Evolutionary conservation across 2,888 invertebrate species (phyloP).

Genomic region (Drosophila cracens): DNA sequence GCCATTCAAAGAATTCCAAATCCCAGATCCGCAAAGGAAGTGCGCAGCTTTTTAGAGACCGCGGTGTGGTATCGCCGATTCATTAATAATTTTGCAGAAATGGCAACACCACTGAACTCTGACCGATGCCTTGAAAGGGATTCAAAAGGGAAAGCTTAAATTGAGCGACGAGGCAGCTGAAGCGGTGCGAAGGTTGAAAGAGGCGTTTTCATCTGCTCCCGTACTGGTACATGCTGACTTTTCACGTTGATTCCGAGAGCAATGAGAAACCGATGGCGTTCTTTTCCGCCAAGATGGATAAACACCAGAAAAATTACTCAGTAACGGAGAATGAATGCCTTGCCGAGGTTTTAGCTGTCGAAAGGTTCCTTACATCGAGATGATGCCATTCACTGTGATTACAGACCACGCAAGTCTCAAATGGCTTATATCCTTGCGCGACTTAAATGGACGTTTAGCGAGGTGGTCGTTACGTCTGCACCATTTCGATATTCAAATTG

Average conservation of each 20-base stretch:
- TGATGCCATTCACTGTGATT: not conserved
- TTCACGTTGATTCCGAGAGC: not conserved
- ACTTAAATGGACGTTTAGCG: not conserved
- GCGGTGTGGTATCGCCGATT: not conserved
- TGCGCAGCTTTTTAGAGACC: constrained; percentile 1
- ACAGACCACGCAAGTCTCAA: constrained; percentile 9
- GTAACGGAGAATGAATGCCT: constrained; percentile 14
- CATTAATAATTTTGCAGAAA: not conserved
- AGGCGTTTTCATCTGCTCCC: constrained; percentile 8
- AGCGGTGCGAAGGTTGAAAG: not conserved
- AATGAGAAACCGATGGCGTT: constrained; percentile 7
- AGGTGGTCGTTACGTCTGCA: not conserved
- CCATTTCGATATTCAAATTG: not conserved
- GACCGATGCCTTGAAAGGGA: not conserved
- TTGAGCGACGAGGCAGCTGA: not conserved
- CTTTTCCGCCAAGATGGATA: constrained; percentile 10
- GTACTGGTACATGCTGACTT: constrained; percentile 4
- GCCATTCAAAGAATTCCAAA: not conserved
- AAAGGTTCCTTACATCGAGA: constrained; percentile 1
- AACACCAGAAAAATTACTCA: not conserved
- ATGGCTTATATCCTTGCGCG: constrained; percentile 9
- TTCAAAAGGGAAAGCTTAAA: not conserved
- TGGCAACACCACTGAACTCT: not conserved
- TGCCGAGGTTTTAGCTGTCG: constrained; percentile 1
- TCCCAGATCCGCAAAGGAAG: constrained; percentile 1